Conservation (phyloP, 1,140 invertebrate genomes). For the Coptotermes formosanus region DNA sequence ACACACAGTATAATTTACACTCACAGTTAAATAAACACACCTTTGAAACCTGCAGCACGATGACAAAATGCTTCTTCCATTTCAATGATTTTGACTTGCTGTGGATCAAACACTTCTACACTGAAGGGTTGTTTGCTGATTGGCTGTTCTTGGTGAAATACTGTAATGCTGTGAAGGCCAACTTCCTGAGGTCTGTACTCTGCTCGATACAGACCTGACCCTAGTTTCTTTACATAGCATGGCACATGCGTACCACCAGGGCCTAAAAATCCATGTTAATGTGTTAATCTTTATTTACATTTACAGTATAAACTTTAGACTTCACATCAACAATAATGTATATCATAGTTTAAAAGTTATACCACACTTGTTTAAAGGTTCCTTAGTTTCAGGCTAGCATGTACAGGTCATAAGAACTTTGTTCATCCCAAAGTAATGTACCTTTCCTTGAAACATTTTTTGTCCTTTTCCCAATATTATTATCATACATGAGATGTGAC, state of each 20-base stretch:
- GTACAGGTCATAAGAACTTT: no score
- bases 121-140: slow-evolving; percentile 63
- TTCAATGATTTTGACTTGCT: slow-evolving; percentile 73
- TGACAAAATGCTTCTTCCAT: slow-evolving; percentile 79
- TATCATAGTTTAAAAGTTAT: no score
- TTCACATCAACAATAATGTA: no score
- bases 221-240: slow-evolving; percentile 51
- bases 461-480: no score
- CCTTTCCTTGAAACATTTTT: no score
- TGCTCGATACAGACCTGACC: slow-evolving; percentile 53
- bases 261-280: slow-evolving; percentile 43
- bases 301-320: no score
- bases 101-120: slow-evolving; percentile 84
- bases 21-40: slow-evolving; percentile 46
- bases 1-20: background rate
- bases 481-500: no score
- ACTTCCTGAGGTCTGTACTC: slow-evolving; percentile 59
- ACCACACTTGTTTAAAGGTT: no score
- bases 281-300: no score
- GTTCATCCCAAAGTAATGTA: no score
- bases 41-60: slow-evolving; percentile 75
- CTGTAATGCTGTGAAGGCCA: slow-evolving; percentile 60
- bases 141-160: slow-evolving; percentile 54
- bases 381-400: no score
- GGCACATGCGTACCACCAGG: slow-evolving; percentile 60